Evolutionary conservation across 1,140 invertebrate species (phyloP), one percentile per base, ranked within the genome.

Genomic region (Magallana gigas): DNA sequence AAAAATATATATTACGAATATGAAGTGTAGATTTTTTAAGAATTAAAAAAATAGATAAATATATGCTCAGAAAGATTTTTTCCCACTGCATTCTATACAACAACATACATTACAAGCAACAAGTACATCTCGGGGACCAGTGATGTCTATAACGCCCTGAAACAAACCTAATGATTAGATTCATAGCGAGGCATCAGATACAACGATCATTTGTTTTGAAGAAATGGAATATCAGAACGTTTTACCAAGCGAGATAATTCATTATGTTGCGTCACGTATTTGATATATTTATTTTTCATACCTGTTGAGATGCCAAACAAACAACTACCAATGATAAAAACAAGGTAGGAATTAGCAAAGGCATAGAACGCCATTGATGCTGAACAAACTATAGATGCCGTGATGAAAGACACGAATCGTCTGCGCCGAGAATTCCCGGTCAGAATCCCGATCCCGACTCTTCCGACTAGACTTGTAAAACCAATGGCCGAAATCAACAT

Each of bases 401-500:
- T 12, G 8, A 76, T 76, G 68, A 76, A 76, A 12, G 68, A 76
- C 36, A 18, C 23, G 8, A 76, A 9, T 29, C 68, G 68, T 29
- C 68, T 76, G 9, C 23, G 9, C 14, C 36, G 23, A 9, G 68
- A 76, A 29, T 48, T 76, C 14, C 68, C 68, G 14, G 68, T 76
- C 23, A 76, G 23, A 36, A 76, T 76, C 9, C 68, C 68, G 68
- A 76, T 76, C 68, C 68, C 68, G 23, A 76, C 36, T 12, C 68
- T 76, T 76, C 68, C 68, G 14, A 29, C 36, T 8, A 76, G 23
- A 29, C 68, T 76, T 29, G 68, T 76, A 29, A 76, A 76, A 76
- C 68, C 68, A 36, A 76, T 76, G 23, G 68, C 23, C 5, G 68
- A 76, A 76, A 76, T 76, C 68, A 76, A 76, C 68, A 76, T 76